Percentiles rank a stretch among this genome's conserved stretches.
Conservation (phyloP, 2,888 invertebrate species). For the Belgica antarctica region DNA sequence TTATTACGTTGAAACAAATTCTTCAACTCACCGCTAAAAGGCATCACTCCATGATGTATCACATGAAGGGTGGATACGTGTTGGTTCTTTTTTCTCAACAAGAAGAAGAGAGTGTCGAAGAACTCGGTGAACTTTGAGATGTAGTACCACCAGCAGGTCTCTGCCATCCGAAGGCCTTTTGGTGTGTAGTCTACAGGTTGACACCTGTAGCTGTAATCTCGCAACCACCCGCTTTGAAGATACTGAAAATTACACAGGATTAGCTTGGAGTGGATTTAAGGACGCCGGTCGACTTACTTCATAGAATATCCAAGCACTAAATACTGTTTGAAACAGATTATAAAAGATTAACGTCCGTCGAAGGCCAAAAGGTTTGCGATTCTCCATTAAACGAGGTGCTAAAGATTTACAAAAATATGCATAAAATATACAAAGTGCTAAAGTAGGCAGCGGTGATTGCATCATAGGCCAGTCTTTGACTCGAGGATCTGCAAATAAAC, state of each 20-base stretch:
- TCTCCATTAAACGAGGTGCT: constrained; percentile 85
- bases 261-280: neutral
- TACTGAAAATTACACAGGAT: constrained; percentile 58
- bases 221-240: constrained; percentile 71
- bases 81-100: constrained; percentile 88
- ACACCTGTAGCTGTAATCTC: constrained; percentile 75
- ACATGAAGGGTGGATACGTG: constrained; percentile 93
- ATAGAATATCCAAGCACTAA: constrained; percentile 88
- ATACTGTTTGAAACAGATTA: constrained; percentile 84
- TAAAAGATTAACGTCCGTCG: constrained; percentile 76
- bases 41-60: constrained; percentile 96
- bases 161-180: constrained; percentile 78
- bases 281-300: constrained; percentile 64
- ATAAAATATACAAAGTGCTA: constrained; percentile 78
- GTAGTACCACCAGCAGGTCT: constrained; percentile 95
- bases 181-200: constrained; percentile 88
- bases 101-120: constrained; percentile 95
- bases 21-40: constrained; percentile 70
- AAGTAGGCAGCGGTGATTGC: constrained; percentile 83
- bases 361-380: constrained; percentile 82
- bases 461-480: constrained; percentile 87
- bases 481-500: constrained; percentile 71
- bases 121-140: constrained; percentile 96
- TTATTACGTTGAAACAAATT: neutral
- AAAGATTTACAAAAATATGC: constrained; percentile 77